A percentile compares a stretch with the other conserved stretches of the same genome.
phyloP scores from a whole-genome alignment of 2,888 invertebrate species.

The Colletes collaris region DNA sequence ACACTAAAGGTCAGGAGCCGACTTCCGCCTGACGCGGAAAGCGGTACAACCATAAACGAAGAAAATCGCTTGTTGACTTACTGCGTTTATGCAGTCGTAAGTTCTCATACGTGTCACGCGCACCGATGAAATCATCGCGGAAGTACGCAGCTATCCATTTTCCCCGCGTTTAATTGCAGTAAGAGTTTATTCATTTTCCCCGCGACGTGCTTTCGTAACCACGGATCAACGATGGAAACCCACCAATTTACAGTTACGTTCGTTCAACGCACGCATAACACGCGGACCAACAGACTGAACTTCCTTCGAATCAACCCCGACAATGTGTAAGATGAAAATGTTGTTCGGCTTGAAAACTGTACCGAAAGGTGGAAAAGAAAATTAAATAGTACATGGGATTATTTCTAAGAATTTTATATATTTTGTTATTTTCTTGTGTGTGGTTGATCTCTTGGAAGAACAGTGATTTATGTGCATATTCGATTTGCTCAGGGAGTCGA shows the following conservation, averaged over 20 bases:
- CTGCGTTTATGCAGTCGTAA: not conserved
- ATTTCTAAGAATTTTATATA: too few species aligned
- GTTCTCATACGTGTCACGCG: constrained; percentile 7
- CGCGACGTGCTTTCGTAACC: constrained; percentile 32
- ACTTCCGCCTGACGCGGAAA: not conserved
- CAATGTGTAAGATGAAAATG: too few species aligned
- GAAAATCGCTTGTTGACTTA: not conserved
- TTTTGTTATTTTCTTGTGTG: too few species aligned
- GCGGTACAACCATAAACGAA: not conserved
- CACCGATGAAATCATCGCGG: constrained; percentile 60
- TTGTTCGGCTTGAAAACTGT: too few species aligned
- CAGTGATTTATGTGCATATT: not conserved
- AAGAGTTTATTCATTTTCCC: constrained; percentile 41
- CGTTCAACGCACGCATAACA: not conserved
- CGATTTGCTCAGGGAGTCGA: not conserved
- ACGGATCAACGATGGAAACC: constrained; percentile 14
- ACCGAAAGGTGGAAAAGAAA: not conserved
- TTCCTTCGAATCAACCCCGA: too few species aligned
- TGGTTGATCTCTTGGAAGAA: too few species aligned
- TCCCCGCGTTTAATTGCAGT: constrained; percentile 58
- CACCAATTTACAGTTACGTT: constrained; percentile 24
- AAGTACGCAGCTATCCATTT: constrained; percentile 65
- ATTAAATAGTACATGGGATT: too few species aligned
- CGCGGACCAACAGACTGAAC: too few species aligned
- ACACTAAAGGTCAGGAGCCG: not conserved